Base-by-base conservation (phyloP, 23 tunicate genomes). In the Clavelina lepadiformis region DNA sequence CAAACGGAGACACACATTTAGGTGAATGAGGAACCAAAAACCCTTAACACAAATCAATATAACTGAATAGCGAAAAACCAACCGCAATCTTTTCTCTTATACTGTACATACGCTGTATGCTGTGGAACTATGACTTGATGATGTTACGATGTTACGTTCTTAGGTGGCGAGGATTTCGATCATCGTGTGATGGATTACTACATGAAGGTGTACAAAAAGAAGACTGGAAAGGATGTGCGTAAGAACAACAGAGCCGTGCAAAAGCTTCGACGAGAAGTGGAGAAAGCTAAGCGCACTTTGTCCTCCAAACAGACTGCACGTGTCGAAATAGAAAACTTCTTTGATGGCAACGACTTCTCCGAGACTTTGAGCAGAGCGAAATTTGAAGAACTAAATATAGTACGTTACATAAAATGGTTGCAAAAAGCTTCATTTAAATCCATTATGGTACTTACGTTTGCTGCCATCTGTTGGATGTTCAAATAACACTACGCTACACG, bases 1-100 rank as follows among this genome's bases (percentile, higher is more conserved):
- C 91, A 0, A 82, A 82, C 36, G 91, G 91, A 56, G 91, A 82
- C 49, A 82, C 91, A 2, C 91, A 82, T 82, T 53, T 82, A 41
- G 82, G 82, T 76, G 24, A 58, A 5, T 32, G n/a, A n/a, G n/a
- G n/a, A n/a, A n/a, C n/a, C n/a, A n/a, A n/a, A n/a, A n/a, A n/a
- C n/a, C n/a, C n/a, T n/a, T n/a, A n/a, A n/a, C n/a, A n/a, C n/a
- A n/a, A n/a, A n/a, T n/a, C n/a, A n/a, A n/a, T n/a, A n/a, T n/a
- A n/a, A n/a, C n/a, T n/a, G n/a, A n/a, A n/a, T n/a, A n/a, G n/a
- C n/a, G n/a, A n/a, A n/a, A n/a, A n/a, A n/a, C n/a, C n/a, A n/a
- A n/a, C n/a, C n/a, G n/a, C n/a, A n/a, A n/a, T n/a, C n/a, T n/a
- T n/a, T n/a, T n/a, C n/a, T n/a, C n/a, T n/a, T n/a, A n/a, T n/a